Evolutionary conservation across 2,797 vertebrate species (phyloP).

Genomic region (Lepus oiostolus): DNA sequence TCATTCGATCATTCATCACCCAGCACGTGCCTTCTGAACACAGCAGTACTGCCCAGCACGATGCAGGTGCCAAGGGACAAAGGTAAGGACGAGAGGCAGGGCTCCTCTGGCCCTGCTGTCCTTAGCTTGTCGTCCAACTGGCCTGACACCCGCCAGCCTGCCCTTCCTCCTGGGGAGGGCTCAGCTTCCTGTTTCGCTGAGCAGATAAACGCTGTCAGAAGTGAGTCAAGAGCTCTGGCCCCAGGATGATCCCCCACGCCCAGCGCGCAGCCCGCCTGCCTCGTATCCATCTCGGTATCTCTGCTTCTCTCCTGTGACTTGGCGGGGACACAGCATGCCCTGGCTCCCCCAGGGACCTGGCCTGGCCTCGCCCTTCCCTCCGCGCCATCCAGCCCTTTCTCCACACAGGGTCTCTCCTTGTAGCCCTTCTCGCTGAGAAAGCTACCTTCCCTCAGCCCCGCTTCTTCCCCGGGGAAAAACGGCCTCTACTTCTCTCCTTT

Average conservation of each 20-base stretch:
- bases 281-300: background rate
- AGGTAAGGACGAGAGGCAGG: background rate
- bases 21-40: background rate
- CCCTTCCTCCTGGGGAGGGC: background rate
- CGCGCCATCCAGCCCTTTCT: background rate
- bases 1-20: background rate
- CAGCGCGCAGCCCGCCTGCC: accelerated
- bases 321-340: no score
- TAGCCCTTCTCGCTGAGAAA: background rate
- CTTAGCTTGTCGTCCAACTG: background rate
- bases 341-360: background rate
- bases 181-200: background rate
- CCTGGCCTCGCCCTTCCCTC: no score
- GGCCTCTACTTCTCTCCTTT: background rate
- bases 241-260: background rate
- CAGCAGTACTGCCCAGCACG: background rate
- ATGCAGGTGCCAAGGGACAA: background rate
- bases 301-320: background rate
- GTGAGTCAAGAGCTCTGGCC: background rate
- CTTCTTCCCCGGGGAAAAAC: background rate
- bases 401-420: background rate
- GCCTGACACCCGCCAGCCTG: background rate
- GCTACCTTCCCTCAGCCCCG: background rate
- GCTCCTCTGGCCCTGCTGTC: background rate
- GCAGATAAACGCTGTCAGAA: background rate